phyloP scores from a whole-genome alignment of 2,888 invertebrate genomes.

The Mechanitis mazaeus region DNA sequence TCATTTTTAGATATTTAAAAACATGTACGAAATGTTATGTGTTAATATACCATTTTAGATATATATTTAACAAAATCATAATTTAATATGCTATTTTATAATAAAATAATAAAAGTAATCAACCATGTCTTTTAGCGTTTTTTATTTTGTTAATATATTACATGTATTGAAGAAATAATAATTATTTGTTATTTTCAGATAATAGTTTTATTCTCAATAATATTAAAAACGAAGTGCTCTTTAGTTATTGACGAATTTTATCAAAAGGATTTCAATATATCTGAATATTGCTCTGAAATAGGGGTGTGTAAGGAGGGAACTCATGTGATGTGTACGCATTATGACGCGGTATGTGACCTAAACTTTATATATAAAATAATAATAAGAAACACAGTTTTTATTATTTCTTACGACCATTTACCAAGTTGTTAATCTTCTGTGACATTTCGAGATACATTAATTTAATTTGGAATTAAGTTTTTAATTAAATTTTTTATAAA shows the following conservation, averaged over 20 bases:
- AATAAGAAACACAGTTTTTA: no score
- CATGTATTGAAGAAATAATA: not conserved
- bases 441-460: no score
- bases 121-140: not conserved
- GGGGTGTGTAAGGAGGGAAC: conserved; percentile 47
- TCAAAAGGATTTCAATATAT: conserved; percentile 37
- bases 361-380: not conserved
- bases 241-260: conserved; percentile 38
- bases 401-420: no score
- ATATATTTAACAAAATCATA: no score
- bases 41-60: no score
- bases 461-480: no score
- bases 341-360: conserved; percentile 46
- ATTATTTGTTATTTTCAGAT: not conserved
- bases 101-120: not conserved
- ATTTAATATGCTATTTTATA: no score
- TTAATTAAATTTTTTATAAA: no score
- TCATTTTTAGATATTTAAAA: not conserved
- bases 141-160: no score
- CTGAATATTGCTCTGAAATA: conserved; percentile 49
- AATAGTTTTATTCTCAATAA: conserved; percentile 7
- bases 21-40: not conserved
- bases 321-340: conserved; percentile 56
- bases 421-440: no score
- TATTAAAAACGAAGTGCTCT: conserved; percentile 32